These are phyloP conservation scores for Hyla sarda DNA, from an alignment of 2,113 vertebrate genomes.

Conservation along the genomic window DNA sequence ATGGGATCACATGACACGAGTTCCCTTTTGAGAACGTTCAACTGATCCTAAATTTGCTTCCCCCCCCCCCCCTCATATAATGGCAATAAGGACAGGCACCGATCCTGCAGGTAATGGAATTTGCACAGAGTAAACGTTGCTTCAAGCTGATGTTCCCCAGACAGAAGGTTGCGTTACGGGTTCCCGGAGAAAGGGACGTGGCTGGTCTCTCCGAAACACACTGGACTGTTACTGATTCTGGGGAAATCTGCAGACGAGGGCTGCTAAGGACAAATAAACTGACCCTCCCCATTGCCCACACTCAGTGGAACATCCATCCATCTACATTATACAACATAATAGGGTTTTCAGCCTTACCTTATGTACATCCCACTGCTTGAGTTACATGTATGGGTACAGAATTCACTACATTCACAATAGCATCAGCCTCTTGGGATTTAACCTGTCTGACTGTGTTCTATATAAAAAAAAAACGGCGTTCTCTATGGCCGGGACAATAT, in stretches of 20 bases:
- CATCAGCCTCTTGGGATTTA: neutral
- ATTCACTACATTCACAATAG: conserved; percentile 23
- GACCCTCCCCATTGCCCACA: neutral
- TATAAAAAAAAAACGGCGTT: neutral
- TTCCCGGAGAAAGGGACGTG: conserved; percentile 6
- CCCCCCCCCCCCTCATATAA: conserved; percentile 40
- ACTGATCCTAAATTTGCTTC: conserved; percentile 41
- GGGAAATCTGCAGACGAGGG: neutral
- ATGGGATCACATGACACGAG: conserved; percentile 42
- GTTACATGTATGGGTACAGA: conserved; percentile 7
- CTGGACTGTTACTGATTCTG: conserved; percentile 52
- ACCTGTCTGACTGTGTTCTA: neutral
- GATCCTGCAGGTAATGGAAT: conserved; percentile 44
- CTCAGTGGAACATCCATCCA: neutral
- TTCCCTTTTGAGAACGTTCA: conserved; percentile 37
- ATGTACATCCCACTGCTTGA: conserved; percentile 18
- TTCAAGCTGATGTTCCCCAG: neutral
- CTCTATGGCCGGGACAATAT: conserved; percentile 21
- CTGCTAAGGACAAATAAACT: neutral
- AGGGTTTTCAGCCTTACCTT: conserved; percentile 33
- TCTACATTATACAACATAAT: neutral
- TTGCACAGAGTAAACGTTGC: conserved; percentile 37
- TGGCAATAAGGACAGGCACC: conserved; percentile 53
- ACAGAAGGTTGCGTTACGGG: conserved; percentile 12
- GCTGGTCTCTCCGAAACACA: conserved; percentile 5